Evolutionary conservation across 2,113 vertebrate genomes (phyloP).

Genomic region (Myxocyprinus asiaticus): DNA sequence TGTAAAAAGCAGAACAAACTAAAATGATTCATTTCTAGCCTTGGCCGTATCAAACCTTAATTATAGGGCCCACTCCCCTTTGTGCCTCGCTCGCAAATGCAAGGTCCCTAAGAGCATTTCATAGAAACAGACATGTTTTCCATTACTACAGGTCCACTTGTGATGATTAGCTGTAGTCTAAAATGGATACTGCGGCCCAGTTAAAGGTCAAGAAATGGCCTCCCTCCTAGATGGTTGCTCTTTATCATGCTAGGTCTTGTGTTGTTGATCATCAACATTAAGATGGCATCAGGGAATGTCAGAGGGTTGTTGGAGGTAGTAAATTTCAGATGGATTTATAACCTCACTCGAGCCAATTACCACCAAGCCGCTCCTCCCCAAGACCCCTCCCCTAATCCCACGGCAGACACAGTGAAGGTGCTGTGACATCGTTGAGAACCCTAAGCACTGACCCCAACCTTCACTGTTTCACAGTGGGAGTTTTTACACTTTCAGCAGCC

Average conservation of each 20-base stretch:
- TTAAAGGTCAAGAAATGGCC: slow-evolving; percentile 19
- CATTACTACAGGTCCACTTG: slow-evolving; percentile 39
- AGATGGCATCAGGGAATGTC: slow-evolving; percentile 18
- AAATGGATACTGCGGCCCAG: slow-evolving; percentile 28
- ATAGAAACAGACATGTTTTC: slow-evolving; percentile 40
- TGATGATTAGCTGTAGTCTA: slow-evolving; percentile 28
- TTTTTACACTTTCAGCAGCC: slow-evolving; percentile 63
- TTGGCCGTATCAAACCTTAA: slow-evolving; percentile 45
- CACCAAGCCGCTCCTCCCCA: slow-evolving; percentile 57
- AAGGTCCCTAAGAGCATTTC: slow-evolving; percentile 31
- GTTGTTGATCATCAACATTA: slow-evolving; percentile 12
- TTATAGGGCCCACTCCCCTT: slow-evolving; percentile 34
- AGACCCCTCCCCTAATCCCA: slow-evolving; percentile 69
- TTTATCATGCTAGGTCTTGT: neutral
- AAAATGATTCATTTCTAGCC: slow-evolving; percentile 42
- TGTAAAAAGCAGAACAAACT: slow-evolving; percentile 38
- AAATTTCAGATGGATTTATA: slow-evolving; percentile 77
- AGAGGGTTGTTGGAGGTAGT: slow-evolving; percentile 55
- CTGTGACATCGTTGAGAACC: slow-evolving; percentile 70
- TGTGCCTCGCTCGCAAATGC: slow-evolving; percentile 19
- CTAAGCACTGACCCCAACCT: slow-evolving; percentile 73
- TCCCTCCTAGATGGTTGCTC: slow-evolving; percentile 9
- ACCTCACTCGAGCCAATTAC: slow-evolving; percentile 78
- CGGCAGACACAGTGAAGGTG: slow-evolving; percentile 64
- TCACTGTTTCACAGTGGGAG: slow-evolving; percentile 69